Base-by-base conservation (phyloP, 2,888 invertebrate genomes). In the Sarcophaga subvicina region DNA sequence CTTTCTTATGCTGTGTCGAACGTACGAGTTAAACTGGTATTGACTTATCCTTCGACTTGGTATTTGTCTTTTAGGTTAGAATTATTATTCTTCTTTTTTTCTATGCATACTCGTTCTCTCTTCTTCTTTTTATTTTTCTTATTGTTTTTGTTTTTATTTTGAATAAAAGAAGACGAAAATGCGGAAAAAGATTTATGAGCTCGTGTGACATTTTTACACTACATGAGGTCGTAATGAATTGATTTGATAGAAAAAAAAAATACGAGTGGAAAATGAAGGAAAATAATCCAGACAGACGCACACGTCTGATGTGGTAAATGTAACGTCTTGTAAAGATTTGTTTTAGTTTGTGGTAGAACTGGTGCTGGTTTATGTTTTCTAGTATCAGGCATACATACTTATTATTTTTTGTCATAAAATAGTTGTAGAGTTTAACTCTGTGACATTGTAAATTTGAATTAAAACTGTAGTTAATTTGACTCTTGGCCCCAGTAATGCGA, bases 121-220 rank as follows among this genome's bases (percentile, higher is more conserved):
- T 37, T 37, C 0, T 37, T 37, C 4, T 37, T 37, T 8, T 37
- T 37, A 0, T 10, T 47, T 45, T 45, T 17, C 20, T n/a, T 20
- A 20, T 67, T 67, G n/a, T 45, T 4, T 22, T 67, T 37, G 37
- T 37, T 37, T 37, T 37, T 37, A 37, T 37, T 37, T 37, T 37
- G 25, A 69, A 64, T 20, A 75, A 63, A 81, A n/a, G 17, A 54
- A 73, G 11, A 86, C 72, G 85, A 86, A 88, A 89, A 89, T 88
- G 89, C 89, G 88, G 89, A 89, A 89, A 88, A 88, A 90, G 89
- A 90, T 90, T 90, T 89, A 90, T 89, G 89, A 79, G 83, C 80
- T 87, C 83, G 83, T 89, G 89, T 88, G 89, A 89, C 88, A 88
- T 89, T 89, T 89, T 88, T 85, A 88, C 89, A 87, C 90, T 87